phyloP scores from a whole-genome alignment of 2,113 vertebrate genomes.

The Pituophis catenifer region DNA sequence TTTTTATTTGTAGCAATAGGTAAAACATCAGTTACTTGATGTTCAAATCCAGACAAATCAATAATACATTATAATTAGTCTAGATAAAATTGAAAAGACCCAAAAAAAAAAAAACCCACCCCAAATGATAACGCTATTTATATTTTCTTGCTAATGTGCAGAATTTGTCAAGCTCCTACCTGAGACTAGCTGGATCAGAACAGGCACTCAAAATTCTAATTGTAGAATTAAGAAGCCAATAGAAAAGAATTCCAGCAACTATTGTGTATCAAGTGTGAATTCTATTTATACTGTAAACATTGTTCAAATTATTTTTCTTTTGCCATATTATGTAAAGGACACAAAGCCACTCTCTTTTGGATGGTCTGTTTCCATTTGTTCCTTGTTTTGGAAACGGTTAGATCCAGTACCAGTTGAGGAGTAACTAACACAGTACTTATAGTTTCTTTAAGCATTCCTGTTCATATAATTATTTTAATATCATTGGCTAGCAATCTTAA shows the following conservation, averaged over 20 bases:
- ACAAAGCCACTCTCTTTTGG: background rate
- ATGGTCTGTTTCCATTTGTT: background rate
- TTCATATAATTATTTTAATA: background rate
- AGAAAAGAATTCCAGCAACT: background rate
- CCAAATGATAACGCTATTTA: background rate
- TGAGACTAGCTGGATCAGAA: background rate
- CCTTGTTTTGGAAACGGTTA: background rate
- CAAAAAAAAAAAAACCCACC: background rate
- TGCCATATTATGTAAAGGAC: background rate
- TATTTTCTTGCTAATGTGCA: constrained; percentile 14
- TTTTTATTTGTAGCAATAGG: constrained; percentile 8
- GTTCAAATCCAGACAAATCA: constrained; percentile 20
- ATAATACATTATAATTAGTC: constrained; percentile 33
- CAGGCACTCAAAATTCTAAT: background rate
- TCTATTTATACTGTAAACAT: background rate
- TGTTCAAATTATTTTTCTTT: background rate
- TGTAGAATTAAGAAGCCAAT: background rate
- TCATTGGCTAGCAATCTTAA: background rate
- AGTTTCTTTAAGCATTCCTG: background rate
- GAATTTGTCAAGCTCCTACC: background rate
- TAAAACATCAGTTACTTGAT: constrained; percentile 31
- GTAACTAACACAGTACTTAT: background rate
- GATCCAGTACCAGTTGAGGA: background rate
- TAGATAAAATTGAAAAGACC: constrained; percentile 39
- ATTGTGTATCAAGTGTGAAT: background rate